A percentile compares a stretch with the other conserved stretches of the same genome.
phyloP scores from a whole-genome alignment of 1,140 invertebrate genomes.

The Rhopalosiphum padi region DNA sequence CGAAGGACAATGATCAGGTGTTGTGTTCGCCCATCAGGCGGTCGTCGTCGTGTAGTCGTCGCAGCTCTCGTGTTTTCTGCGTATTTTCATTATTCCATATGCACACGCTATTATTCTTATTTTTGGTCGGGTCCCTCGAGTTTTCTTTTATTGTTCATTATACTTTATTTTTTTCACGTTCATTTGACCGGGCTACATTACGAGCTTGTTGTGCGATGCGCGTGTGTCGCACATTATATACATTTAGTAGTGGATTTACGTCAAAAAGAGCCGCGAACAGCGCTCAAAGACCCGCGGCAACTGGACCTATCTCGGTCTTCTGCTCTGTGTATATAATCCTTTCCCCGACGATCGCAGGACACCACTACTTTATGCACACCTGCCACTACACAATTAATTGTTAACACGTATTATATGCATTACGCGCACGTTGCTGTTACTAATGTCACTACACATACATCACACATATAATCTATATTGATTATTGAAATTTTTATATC shows the following conservation, averaged over 20 bases:
- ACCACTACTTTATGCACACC: not conserved
- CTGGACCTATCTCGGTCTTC: not conserved
- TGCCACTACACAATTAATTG: not conserved
- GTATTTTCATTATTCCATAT: conserved; percentile 8
- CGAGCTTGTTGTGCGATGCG: not conserved
- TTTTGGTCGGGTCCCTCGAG: not conserved
- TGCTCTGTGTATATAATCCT: not conserved
- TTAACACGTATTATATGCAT: not conserved
- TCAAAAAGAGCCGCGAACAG: not conserved
- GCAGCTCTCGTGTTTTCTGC: not conserved
- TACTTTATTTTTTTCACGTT: not conserved
- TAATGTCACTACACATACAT: not conserved
- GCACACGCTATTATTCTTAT: not conserved
- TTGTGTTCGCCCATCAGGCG: conserved; percentile 23
- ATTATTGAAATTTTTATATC: not conserved
- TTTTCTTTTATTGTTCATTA: not conserved
- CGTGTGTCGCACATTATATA: not conserved
- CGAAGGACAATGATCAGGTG: conserved; percentile 47
- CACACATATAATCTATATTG: not conserved
- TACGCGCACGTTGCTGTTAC: not conserved
- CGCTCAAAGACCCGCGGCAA: not conserved
- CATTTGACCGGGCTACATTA: not conserved
- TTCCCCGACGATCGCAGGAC: not conserved
- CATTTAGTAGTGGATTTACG: not conserved
- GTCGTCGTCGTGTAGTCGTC: not conserved